Conservation (phyloP, 1,140 invertebrate genomes). For the Sinonovacula constricta region DNA sequence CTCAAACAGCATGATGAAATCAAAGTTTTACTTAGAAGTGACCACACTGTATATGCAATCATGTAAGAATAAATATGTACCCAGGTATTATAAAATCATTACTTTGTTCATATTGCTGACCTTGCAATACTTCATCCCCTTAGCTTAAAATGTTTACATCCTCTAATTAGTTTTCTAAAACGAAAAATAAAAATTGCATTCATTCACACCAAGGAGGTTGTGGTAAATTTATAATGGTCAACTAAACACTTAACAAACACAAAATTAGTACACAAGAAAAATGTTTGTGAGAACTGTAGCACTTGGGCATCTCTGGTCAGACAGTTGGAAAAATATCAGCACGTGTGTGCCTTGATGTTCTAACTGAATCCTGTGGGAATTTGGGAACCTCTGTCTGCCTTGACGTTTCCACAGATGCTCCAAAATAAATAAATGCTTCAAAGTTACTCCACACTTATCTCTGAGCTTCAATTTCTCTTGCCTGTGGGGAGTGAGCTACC, state of each 20-base stretch:
- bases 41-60: background rate
- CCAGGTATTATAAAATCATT: background rate
- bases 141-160: background rate
- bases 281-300: background rate
- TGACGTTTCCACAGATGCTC: background rate
- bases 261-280: background rate
- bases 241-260: background rate
- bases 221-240: background rate
- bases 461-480: slow-evolving; percentile 73
- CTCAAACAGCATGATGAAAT: background rate
- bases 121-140: background rate
- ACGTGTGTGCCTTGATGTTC: background rate
- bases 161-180: background rate
- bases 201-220: background rate
- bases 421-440: slow-evolving; percentile 35
- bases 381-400: background rate
- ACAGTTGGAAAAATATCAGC: background rate
- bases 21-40: background rate
- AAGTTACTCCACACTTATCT: slow-evolving; percentile 52
- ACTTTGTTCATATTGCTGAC: slow-evolving; percentile 20
- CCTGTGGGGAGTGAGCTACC: slow-evolving; percentile 72
- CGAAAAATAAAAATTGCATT: background rate
- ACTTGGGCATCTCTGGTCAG: background rate
- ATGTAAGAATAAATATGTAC: background rate
- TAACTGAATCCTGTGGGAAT: background rate